Evolutionary conservation across 2,888 invertebrate species (phyloP).

Genomic region (Agrotis exclamationis): DNA sequence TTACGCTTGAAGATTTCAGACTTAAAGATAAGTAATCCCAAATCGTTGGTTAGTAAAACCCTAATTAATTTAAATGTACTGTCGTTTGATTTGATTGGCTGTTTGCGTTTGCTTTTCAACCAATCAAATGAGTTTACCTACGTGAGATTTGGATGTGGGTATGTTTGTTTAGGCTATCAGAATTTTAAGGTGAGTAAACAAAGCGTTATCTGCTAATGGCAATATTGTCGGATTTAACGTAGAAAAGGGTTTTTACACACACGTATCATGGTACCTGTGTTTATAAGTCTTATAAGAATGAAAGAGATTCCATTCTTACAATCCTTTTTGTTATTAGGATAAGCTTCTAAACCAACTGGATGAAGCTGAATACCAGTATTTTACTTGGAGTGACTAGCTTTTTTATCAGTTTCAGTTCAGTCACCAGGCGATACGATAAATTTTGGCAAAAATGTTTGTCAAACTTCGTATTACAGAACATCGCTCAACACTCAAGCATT

Average conservation of each 20-base stretch:
- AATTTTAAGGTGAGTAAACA: conserved; percentile 30
- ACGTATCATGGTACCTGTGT: neutral
- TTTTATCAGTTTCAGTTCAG: too few species aligned
- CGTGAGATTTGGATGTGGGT: conserved; percentile 6
- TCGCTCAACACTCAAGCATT: too few species aligned
- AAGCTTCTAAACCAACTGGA: too few species aligned
- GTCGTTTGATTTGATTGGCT: conserved; percentile 25
- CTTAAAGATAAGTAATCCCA: conserved; percentile 18
- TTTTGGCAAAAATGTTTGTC: too few species aligned
- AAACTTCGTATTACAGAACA: too few species aligned
- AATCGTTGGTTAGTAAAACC: conserved; percentile 18
- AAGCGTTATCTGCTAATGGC: conserved; percentile 26
- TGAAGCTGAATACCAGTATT: too few species aligned
- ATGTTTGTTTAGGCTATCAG: conserved; percentile 38
- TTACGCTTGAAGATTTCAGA: conserved; percentile 25
- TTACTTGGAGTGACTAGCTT: too few species aligned
- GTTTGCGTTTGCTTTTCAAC: conserved; percentile 1
- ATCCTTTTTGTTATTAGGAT: neutral
- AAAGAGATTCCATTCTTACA: neutral
- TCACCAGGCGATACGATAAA: too few species aligned
- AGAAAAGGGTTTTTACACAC: conserved; percentile 6
- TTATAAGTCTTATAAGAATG: neutral
- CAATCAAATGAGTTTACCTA: conserved; percentile 22
- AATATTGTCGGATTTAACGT: neutral
- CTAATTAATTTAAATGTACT: conserved; percentile 28